A percentile compares a stretch with the other conserved stretches of the same genome.
Evolutionary conservation across 1,140 invertebrate species (phyloP).

Genomic region (Papilio polyxenes): DNA sequence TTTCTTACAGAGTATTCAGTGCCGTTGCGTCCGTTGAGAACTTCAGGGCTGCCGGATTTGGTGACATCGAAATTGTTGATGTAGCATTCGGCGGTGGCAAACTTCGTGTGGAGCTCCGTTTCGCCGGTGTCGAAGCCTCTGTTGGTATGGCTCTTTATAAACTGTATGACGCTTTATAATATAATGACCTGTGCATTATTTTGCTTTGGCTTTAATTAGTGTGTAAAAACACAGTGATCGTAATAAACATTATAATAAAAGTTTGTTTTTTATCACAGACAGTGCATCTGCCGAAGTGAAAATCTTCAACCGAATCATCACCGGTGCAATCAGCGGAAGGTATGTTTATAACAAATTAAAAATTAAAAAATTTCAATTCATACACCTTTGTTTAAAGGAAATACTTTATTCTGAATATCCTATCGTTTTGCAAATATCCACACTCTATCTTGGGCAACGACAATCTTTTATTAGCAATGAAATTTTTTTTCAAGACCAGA

Average conservation of each 20-base stretch:
- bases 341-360: constrained; percentile 34
- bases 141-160: constrained; percentile 52
- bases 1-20: constrained; percentile 50
- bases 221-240: background rate
- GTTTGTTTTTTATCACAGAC: constrained; percentile 41
- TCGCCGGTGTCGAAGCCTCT: constrained; percentile 50
- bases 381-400: background rate
- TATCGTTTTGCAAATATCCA: too few species aligned
- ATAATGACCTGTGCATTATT: too few species aligned
- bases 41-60: constrained; percentile 50
- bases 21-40: constrained; percentile 42
- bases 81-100: constrained; percentile 48
- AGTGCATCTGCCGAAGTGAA: constrained; percentile 37
- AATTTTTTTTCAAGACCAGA: too few species aligned
- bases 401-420: too few species aligned
- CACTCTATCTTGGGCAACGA: too few species aligned
- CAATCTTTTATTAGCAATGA: too few species aligned
- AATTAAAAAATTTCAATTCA: background rate
- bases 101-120: constrained; percentile 51
- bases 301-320: constrained; percentile 42
- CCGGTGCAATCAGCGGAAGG: constrained; percentile 42
- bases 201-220: background rate
- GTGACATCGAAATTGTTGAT: constrained; percentile 56
- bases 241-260: background rate
- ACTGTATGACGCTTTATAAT: background rate